Percentiles rank a stretch among this genome's conserved stretches.
Conservation (phyloP, 2,797 vertebrate species). For the Pelochelys cantorii region DNA sequence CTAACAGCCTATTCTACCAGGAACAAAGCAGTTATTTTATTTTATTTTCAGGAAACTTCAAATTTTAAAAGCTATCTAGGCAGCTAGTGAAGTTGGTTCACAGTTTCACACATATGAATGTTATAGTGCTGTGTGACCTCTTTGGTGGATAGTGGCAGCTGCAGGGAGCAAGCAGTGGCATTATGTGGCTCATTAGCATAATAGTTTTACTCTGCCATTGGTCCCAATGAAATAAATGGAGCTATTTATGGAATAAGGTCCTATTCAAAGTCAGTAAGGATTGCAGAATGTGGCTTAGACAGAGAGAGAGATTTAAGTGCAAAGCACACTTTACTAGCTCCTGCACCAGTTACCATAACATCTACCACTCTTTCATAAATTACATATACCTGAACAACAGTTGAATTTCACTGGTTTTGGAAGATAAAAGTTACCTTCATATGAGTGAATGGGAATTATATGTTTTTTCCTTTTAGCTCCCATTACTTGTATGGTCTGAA, state of each 20-base stretch:
- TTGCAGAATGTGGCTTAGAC: neutral
- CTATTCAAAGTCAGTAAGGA: neutral
- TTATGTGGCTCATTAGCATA: neutral
- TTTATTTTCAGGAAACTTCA: neutral
- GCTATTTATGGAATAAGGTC: neutral
- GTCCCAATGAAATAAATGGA: constrained; percentile 14
- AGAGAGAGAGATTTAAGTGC: neutral
- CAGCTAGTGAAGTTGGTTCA: neutral
- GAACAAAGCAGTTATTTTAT: neutral
- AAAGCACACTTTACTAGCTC: neutral
- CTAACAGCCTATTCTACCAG: neutral
- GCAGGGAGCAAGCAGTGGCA: neutral
- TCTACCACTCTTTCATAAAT: neutral
- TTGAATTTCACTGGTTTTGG: neutral
- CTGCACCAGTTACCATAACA: neutral
- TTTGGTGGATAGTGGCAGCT: neutral
- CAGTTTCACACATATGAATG: neutral
- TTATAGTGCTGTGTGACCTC: neutral
- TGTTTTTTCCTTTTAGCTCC: neutral
- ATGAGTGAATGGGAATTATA: neutral
- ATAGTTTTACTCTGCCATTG: neutral
- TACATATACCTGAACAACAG: neutral
- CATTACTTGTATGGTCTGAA: neutral
- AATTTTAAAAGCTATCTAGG: neutral
- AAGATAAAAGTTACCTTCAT: neutral